A percentile compares a stretch with the other conserved stretches of the same genome.
Evolutionary conservation across 1,140 invertebrate species (phyloP).

Genomic region (Bicyclus anynana): DNA sequence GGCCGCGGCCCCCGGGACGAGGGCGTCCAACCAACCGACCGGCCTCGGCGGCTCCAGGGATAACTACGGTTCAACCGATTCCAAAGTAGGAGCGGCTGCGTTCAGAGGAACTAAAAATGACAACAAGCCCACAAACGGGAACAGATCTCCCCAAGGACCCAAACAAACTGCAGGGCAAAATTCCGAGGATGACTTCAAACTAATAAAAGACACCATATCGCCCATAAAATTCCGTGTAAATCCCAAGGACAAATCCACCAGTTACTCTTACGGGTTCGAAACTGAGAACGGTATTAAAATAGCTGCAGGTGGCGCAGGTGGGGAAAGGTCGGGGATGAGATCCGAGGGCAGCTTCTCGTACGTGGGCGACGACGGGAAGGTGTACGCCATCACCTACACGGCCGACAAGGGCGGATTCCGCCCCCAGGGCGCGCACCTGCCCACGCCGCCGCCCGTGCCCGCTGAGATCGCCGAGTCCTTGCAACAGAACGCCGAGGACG

Average conservation of each 20-base stretch:
- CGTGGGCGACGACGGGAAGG: constrained; percentile 81
- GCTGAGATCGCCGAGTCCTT: constrained; percentile 81
- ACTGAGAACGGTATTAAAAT: constrained; percentile 81
- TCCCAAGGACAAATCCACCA: constrained; percentile 39
- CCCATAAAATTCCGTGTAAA: constrained; percentile 44
- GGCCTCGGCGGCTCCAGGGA: constrained; percentile 51
- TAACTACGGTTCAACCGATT: constrained; percentile 55
- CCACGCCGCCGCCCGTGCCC: constrained; percentile 84
- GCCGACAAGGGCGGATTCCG: constrained; percentile 78
- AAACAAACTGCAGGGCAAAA: neutral
- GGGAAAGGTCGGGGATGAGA: constrained; percentile 47
- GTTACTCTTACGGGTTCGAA: constrained; percentile 78
- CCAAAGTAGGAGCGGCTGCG: constrained; percentile 66
- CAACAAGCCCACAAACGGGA: neutral
- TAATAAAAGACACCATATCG: constrained; percentile 33
- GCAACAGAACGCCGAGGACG: constrained; percentile 59
- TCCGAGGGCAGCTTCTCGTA: constrained; percentile 81
- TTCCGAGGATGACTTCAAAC: constrained; percentile 21
- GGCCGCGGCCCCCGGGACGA: constrained; percentile 47
- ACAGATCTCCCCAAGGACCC: neutral
- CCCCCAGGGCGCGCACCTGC: constrained; percentile 79
- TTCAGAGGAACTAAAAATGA: constrained; percentile 38
- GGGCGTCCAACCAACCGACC: constrained; percentile 40
- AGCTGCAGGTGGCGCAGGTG: constrained; percentile 62
- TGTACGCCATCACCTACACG: constrained; percentile 80